phyloP scores from a whole-genome alignment of 2,113 vertebrate species.

The Chaetodon trifascialis region DNA sequence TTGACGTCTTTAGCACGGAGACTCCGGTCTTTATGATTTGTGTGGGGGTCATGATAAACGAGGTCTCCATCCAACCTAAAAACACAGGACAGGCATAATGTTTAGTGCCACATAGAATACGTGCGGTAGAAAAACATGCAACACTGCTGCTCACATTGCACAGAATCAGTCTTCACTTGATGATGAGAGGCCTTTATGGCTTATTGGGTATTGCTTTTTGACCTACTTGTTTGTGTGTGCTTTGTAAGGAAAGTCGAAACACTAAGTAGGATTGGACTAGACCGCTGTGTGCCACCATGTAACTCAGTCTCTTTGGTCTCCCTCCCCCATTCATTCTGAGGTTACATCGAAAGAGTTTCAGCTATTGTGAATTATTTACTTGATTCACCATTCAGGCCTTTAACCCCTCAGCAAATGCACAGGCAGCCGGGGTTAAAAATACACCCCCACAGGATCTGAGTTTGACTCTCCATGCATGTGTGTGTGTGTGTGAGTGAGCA shows the following conservation, averaged over 20 bases:
- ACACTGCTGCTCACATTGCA: neutral
- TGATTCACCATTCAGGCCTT: conserved; percentile 79
- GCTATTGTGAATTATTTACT: conserved; percentile 86
- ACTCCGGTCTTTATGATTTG: conserved; percentile 39
- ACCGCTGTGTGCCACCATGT: conserved; percentile 62
- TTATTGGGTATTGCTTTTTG: neutral
- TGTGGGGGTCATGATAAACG: conserved; percentile 47
- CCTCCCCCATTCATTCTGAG: conserved; percentile 63
- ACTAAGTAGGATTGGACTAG: conserved; percentile 15
- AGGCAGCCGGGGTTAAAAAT: conserved; percentile 80
- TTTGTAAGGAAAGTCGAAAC: conserved; percentile 44
- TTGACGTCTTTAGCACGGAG: conserved; percentile 38
- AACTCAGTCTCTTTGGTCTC: conserved; percentile 64
- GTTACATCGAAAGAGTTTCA: conserved; percentile 87
- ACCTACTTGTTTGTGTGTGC: conserved; percentile 61
- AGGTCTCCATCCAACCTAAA: conserved; percentile 52
- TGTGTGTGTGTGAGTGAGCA: conserved; percentile 34
- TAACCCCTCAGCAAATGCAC: conserved; percentile 82
- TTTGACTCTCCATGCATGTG: conserved; percentile 55
- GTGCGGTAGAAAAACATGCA: neutral
- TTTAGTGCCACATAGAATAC: conserved; percentile 13
- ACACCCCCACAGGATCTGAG: conserved; percentile 68
- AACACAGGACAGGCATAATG: conserved; percentile 43
- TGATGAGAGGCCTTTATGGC: neutral
- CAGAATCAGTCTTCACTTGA: neutral